Percentiles rank a stretch among this genome's conserved stretches.
phyloP scores from a whole-genome alignment of 2,888 invertebrate species.

The Agonum fuliginosum region DNA sequence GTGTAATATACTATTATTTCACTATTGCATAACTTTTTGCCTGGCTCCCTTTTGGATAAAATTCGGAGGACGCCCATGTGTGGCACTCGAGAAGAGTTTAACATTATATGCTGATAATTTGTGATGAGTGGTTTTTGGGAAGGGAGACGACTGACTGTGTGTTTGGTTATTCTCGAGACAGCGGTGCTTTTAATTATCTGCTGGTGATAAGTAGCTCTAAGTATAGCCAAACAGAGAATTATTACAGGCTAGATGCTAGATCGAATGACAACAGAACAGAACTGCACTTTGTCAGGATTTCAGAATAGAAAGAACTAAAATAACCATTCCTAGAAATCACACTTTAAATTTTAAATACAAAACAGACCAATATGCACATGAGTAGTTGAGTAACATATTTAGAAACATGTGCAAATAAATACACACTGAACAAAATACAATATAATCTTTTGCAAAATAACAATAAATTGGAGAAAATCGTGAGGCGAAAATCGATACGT shows the following conservation, averaged over 20 bases:
- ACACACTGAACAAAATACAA: no score
- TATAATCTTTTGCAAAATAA: no score
- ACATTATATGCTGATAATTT: constrained; percentile 47
- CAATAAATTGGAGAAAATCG: no score
- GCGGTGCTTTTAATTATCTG: constrained; percentile 35
- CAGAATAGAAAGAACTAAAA: no score
- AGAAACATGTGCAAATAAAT: no score
- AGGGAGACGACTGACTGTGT: neutral
- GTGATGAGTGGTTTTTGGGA: constrained; percentile 23
- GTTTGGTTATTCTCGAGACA: constrained; percentile 18
- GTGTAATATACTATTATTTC: no score
- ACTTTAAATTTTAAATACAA: no score
- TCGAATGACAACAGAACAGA: neutral
- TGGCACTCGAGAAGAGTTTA: constrained; percentile 2
- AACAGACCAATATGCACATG: no score
- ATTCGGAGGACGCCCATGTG: neutral
- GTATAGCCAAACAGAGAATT: constrained; percentile 26
- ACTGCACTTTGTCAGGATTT: constrained; percentile 10
- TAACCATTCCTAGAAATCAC: no score
- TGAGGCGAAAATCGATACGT: no score
- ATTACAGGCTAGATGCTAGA: neutral
- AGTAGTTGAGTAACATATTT: no score
- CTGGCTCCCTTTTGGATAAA: no score
- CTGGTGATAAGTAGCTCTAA: constrained; percentile 24
- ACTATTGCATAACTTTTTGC: neutral